phyloP scores from a whole-genome alignment of 2,113 vertebrate genomes.

The Trachemys scripta region DNA sequence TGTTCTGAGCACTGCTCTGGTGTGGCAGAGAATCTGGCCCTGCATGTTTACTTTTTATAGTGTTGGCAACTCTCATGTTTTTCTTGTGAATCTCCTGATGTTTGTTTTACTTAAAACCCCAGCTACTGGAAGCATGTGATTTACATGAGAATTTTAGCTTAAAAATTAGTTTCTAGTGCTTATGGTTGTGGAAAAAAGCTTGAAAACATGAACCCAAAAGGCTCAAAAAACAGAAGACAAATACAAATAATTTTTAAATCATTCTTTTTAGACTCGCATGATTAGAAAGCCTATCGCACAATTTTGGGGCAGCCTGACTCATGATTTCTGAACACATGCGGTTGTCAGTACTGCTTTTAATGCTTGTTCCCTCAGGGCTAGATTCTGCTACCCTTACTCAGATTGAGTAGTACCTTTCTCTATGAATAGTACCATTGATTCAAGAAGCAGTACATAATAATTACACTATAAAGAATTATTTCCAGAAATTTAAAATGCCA shows the following conservation, averaged over 20 bases:
- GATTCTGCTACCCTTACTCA: background rate
- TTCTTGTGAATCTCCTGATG: background rate
- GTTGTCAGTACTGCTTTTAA: background rate
- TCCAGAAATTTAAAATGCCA: background rate
- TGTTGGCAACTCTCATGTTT: background rate
- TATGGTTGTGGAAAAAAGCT: background rate
- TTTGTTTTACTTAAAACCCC: fast-evolving
- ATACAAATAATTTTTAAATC: background rate
- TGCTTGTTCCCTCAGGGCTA: background rate
- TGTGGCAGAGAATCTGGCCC: background rate
- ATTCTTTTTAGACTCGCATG: background rate
- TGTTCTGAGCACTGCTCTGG: background rate
- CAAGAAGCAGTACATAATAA: background rate
- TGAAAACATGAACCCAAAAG: background rate
- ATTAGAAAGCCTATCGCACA: background rate
- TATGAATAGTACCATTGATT: background rate
- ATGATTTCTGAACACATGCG: background rate
- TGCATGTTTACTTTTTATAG: background rate
- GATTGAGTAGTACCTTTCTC: background rate
- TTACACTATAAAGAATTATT: background rate
- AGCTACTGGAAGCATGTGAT: background rate
- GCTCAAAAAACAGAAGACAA: background rate
- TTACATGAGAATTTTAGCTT: background rate
- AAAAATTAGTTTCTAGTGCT: background rate
- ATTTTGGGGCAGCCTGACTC: background rate